Percentiles rank a stretch among this genome's conserved stretches.
Conservation (phyloP, 1,140 invertebrate genomes). For the Heliconius congener region DNA sequence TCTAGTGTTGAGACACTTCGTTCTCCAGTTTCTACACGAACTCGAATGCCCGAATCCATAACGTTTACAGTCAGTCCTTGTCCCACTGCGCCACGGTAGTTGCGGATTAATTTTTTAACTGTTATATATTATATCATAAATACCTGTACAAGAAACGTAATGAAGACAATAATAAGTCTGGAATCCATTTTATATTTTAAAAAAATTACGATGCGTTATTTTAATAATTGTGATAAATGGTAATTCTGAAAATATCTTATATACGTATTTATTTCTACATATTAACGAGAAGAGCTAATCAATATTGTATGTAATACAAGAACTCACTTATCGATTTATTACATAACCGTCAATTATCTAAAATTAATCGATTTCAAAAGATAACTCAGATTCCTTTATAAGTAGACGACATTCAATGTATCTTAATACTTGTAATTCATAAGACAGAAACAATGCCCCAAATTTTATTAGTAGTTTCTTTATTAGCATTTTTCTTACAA, state of each 20-base stretch:
- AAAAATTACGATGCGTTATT: background rate
- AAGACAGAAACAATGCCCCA: background rate
- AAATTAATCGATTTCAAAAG: background rate
- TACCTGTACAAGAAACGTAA: background rate
- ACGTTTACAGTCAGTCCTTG: no score
- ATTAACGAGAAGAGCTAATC: background rate
- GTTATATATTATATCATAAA: background rate
- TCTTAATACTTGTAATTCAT: constrained; percentile 7
- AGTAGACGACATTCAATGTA: background rate
- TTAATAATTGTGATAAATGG: background rate
- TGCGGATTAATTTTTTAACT: background rate
- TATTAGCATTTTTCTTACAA: background rate
- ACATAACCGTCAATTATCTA: background rate
- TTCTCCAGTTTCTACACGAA: no score
- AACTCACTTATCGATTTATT: constrained; percentile 1
- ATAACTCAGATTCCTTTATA: background rate
- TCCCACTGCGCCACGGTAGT: no score
- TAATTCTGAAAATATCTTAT: background rate
- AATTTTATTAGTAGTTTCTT: background rate
- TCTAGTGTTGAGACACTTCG: no score
- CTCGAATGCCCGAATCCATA: no score
- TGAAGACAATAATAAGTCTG: background rate
- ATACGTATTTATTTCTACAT: background rate
- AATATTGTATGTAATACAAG: background rate
- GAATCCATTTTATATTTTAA: background rate